Base-by-base conservation (phyloP, 1,140 invertebrate genomes). In the Paracyclopina nana region DNA sequence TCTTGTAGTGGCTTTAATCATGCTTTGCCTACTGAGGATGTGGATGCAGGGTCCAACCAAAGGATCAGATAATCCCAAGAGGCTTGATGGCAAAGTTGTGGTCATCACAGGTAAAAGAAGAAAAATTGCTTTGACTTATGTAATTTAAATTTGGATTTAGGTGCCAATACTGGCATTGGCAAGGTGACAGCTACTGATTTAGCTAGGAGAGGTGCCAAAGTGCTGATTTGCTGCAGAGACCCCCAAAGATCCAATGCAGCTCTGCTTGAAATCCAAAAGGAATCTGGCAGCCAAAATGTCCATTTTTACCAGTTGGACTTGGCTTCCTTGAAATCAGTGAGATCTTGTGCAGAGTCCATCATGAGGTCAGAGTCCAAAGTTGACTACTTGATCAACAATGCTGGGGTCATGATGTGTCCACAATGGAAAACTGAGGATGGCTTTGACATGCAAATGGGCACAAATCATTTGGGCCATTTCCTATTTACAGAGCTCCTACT, bases 81-180 rank as follows among this genome's bases (percentile, higher is more conserved):
- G 55, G 6, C 50, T 87, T 77, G 68, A 80, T 54, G 84, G 83
- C 9, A 90, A 91, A 69, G 86, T 80, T 1, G 80, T 88, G 0
- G 75, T 92, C 25, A 74, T 94, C 6, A 94, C 88, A 20, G 88
- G 34, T 38, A 38, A 38, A 20, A n/a, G 20, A 38, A 38, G 14
- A 16, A 16, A 20, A 8, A 20, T 3, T 2, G 14, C n/a, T 9
- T 2, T 38, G 34, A 31, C 29, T 31, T 31, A 31, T 31, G 8
- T n/a, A 4, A 20, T 20, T 9, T 38, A n/a, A n/a, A n/a, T n/a
- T n/a, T n/a, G n/a, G 3, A 9, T 38, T 3, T 38, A 45, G 86
- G 87, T 5, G 83, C 82, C 49, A 92, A 82, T 57, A 78, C 79
- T 53, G 74, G 74, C 5, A 70, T 76, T 43, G 74, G 74, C 11